Evolutionary conservation across 64 coral and sea anemone species (phyloP).

Genomic region (Montipora capricornis): DNA sequence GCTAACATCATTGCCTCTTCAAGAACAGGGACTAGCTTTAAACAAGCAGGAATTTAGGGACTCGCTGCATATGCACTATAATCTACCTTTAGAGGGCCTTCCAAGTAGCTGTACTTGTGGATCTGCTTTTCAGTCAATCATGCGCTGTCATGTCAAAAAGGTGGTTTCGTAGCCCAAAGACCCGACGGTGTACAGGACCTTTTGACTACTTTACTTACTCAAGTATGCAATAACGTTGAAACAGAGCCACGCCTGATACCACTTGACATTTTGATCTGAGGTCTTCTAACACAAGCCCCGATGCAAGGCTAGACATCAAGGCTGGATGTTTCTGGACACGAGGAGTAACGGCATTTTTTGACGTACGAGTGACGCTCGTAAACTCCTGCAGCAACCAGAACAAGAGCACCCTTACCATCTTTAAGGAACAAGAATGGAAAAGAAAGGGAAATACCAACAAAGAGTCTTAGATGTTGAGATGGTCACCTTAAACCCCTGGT

Average conservation of each 20-base stretch:
- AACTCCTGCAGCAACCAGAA: too few relatives aligned
- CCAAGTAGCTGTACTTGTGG: slow-evolving; percentile 45
- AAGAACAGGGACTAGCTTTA: slow-evolving; percentile 1
- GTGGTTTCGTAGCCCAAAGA: slow-evolving; percentile 17
- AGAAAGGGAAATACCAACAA: too few relatives aligned
- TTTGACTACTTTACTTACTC: slow-evolving; percentile 12
- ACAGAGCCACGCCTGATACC: slow-evolving; percentile 7
- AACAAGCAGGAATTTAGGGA: slow-evolving; percentile 45
- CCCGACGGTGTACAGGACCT: slow-evolving; percentile 5
- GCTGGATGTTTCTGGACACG: too few relatives aligned
- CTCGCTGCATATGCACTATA: not conserved
- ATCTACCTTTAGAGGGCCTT: not conserved
- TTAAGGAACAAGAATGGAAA: too few relatives aligned
- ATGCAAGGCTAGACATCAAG: too few relatives aligned
- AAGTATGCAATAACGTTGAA: slow-evolving; percentile 57
- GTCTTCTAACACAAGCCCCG: too few relatives aligned
- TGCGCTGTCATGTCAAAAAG: slow-evolving; percentile 32
- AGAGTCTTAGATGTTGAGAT: too few relatives aligned
- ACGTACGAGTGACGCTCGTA: too few relatives aligned
- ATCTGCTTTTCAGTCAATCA: slow-evolving; percentile 21
- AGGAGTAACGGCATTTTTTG: too few relatives aligned
- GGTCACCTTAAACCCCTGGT: too few relatives aligned
- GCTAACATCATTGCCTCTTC: slow-evolving; percentile 27
- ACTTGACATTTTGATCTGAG: too few relatives aligned
- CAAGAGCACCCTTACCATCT: too few relatives aligned